These are phyloP conservation scores for Erebia epiphron DNA, from an alignment of 2,888 invertebrate genomes.

Conservation along the genomic window DNA sequence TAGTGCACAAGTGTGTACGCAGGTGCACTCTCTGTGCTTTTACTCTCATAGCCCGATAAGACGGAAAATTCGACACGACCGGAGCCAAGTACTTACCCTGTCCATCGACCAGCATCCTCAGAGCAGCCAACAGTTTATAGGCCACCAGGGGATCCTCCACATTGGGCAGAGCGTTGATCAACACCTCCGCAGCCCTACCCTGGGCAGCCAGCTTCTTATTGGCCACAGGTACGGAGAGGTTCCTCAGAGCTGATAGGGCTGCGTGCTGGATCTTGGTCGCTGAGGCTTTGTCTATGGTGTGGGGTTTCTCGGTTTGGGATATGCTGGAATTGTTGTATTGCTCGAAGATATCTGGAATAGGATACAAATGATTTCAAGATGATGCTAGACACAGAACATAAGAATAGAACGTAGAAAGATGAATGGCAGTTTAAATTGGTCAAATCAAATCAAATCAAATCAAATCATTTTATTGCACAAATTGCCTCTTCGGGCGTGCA, in stretches of 20 bases:
- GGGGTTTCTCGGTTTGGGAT: conserved; percentile 38
- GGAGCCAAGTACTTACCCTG: conserved; percentile 80
- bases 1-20: not conserved
- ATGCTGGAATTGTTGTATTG: conserved; percentile 54
- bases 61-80: no score
- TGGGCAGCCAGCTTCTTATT: conserved; percentile 90
- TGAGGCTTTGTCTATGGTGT: conserved; percentile 48
- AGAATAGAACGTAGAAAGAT: no score
- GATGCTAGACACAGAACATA: no score
- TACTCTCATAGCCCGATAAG: no score
- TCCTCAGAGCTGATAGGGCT: conserved; percentile 89
- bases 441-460: no score
- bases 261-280: conserved; percentile 86
- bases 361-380: no score
- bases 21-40: not conserved
- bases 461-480: no score
- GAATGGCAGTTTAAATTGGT: no score
- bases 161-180: conserved; percentile 87
- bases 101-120: conserved; percentile 93
- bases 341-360: conserved; percentile 65
- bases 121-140: conserved; percentile 92
- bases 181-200: conserved; percentile 76
- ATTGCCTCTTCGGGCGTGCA: no score
- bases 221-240: conserved; percentile 87
- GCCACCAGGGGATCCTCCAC: conserved; percentile 90